Evolutionary conservation across 2,113 vertebrate species (phyloP).

Genomic region (Channa argus): DNA sequence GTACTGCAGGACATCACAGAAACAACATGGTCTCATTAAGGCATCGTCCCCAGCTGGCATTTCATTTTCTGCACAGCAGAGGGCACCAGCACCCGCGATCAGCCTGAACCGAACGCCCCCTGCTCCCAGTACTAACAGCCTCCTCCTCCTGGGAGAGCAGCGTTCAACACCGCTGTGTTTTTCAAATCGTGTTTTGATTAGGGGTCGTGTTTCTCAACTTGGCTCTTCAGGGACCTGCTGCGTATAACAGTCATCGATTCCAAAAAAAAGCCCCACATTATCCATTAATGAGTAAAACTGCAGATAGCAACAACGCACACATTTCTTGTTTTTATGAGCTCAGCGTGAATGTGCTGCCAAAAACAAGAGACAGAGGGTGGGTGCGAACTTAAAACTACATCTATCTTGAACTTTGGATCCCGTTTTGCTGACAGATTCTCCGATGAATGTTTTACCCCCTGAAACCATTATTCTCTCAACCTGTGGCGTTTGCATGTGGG

Average conservation of each 20-base stretch:
- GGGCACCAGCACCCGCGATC: conserved; percentile 36
- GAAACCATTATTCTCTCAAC: conserved; percentile 11
- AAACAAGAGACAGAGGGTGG: not conserved
- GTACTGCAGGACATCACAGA: conserved; percentile 77
- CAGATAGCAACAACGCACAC: not conserved
- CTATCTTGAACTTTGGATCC: conserved; percentile 49
- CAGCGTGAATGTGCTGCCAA: conserved; percentile 3
- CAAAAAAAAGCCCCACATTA: conserved; percentile 32
- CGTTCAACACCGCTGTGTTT: conserved; percentile 16
- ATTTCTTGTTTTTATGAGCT: conserved; percentile 42
- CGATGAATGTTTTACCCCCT: conserved; percentile 34
- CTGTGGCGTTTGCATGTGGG: not conserved
- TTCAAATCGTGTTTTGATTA: conserved; percentile 66
- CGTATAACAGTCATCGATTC: not conserved
- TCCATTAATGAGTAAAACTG: conserved; percentile 20
- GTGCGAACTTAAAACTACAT: conserved; percentile 5
- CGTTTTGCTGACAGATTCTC: conserved; percentile 49
- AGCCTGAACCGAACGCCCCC: conserved; percentile 12
- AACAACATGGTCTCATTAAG: not conserved
- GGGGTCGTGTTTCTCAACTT: conserved; percentile 34
- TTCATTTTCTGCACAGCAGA: conserved; percentile 37
- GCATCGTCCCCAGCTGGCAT: not conserved
- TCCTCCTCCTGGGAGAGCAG: conserved; percentile 39
- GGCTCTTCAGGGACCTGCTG: conserved; percentile 45
- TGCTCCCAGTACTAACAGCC: conserved; percentile 23